Evolutionary conservation across 2,113 vertebrate genomes (phyloP).

Genomic region (Sebastes fasciatus): DNA sequence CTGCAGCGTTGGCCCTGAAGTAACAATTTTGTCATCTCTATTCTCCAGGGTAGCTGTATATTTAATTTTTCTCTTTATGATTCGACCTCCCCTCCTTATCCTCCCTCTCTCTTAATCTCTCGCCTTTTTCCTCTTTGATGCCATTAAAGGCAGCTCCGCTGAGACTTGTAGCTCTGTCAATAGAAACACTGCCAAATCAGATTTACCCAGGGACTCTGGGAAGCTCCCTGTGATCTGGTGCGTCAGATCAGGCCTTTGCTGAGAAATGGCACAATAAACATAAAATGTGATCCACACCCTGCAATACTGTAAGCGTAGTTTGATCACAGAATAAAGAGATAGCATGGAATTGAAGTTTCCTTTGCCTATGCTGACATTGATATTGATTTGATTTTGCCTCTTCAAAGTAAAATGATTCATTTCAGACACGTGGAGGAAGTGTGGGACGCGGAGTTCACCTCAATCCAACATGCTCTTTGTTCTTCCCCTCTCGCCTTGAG

Average conservation of each 20-base stretch:
- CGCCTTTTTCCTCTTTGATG: conserved; percentile 45
- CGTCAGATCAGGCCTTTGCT: conserved; percentile 37
- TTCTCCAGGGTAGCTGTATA: conserved; percentile 14
- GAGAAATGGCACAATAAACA: conserved; percentile 31
- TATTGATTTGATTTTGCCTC: conserved; percentile 15
- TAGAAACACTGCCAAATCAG: conserved; percentile 47
- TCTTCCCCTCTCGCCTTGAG: conserved; percentile 28
- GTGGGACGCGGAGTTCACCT: conserved; percentile 22
- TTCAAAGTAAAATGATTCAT: conserved; percentile 17
- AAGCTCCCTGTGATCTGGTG: conserved; percentile 37
- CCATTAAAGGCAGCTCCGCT: conserved; percentile 39
- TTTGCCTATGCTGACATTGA: conserved; percentile 5
- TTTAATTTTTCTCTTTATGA: conserved; percentile 37
- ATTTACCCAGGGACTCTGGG: conserved; percentile 24
- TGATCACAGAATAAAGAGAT: conserved; percentile 28
- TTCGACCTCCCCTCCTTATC: conserved; percentile 17
- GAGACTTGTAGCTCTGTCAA: conserved; percentile 49
- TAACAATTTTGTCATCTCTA: conserved; percentile 19
- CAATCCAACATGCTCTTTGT: conserved; percentile 41
- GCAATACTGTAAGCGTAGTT: conserved; percentile 10
- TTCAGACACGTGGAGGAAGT: conserved; percentile 28
- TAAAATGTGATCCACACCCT: neutral
- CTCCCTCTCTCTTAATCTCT: neutral
- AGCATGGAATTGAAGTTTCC: neutral
- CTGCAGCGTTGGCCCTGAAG: conserved; percentile 22